Base-by-base conservation (phyloP, 2,113 vertebrate genomes). In the Perca schrenkii region DNA sequence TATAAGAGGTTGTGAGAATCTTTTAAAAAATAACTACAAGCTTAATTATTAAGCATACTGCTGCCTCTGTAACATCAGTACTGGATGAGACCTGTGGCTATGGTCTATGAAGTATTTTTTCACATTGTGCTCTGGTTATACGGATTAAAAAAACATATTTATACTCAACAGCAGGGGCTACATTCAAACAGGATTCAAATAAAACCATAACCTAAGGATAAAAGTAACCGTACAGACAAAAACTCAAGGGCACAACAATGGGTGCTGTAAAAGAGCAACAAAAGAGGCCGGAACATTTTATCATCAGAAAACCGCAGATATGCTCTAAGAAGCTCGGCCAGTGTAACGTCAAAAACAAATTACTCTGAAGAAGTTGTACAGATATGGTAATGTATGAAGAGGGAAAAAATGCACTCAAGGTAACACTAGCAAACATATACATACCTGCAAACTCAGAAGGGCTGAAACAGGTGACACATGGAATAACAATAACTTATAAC, bases 11-110 rank as follows among this genome's bases (percentile, higher is more conserved):
- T 82, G 60, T 49, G 36, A 82, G 57, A 19, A 36, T 57, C 57
- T 52, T 64, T 78, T 71, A 72, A 61, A 28, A 83, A 67, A 43
- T 0, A 68, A 61, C 12, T 19, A 64, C 3, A 76, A 74, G 53
- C 22, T 84, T 56, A 90, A 89, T 88, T 77, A 88, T 81, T 77
- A 36, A 88, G 28, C 76, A 70, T 53, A 13, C 15, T 19, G 31
- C 34, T 65, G 80, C 64, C 77, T 70, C 52, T 61, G 58, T 47
- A 49, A 47, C 25, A 62, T 54, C 17, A 66, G n/a, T 4, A 21
- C 16, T 54, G 71, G 40, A 54, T 57, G 13, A 66, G 28, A 72
- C 4, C 19, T 36, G 3, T 15, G 14, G 5, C 28, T 28, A 28
- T 28, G 28, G 8, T 54, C 19, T 34, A 10, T 62, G 36, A 64